Evolutionary conservation across 2,797 vertebrate species (phyloP), one percentile per base, ranked within the genome.

Genomic region (Pseudochromis fuscus): DNA sequence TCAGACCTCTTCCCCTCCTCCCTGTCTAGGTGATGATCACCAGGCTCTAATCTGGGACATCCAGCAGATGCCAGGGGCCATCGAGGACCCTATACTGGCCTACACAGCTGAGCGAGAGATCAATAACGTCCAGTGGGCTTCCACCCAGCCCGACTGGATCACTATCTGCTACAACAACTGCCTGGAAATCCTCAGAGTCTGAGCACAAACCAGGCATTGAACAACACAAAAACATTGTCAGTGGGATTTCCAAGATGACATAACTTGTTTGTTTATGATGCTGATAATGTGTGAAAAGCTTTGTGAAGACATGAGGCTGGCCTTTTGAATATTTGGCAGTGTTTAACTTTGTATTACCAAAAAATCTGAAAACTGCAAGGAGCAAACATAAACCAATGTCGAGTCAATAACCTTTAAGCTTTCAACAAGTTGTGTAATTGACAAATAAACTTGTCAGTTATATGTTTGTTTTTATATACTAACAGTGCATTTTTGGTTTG

Each of bases 1-100:
- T 77, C 56, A 62, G 72, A 72, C 18, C 5, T 31, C 44, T 44
- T 56, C 58, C 60, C 57, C 16, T 73, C 11, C 30, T 61, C 15
- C 60, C 57, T 73, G 37, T 76, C 71, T 97, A 99, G 98, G 96
- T 5, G 98, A 99, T 80, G 98, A 99, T 91, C 98, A 99, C 91
- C 98, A 99, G 94, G 98, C 98, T 50, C 94, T 99, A 87, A 99
- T 99, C 91, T 99, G 98, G 98, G 98, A 99, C 87, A 99, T 99
- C 91, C 98, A 99, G 92, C 97, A 99, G 85, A 99, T 99, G 98
- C 98, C 98, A 0, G 94, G 97, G 23, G 98, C 98, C 87, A 99
- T 99, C 9, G 97, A 99, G 91, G 98, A 99, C 85, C 98, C 98
- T 5, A 99, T 99, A 88, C 94, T 99, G 94, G 98, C 98, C 62